Base-by-base conservation (phyloP, 2,113 vertebrate species). In the Aythya baeri region DNA sequence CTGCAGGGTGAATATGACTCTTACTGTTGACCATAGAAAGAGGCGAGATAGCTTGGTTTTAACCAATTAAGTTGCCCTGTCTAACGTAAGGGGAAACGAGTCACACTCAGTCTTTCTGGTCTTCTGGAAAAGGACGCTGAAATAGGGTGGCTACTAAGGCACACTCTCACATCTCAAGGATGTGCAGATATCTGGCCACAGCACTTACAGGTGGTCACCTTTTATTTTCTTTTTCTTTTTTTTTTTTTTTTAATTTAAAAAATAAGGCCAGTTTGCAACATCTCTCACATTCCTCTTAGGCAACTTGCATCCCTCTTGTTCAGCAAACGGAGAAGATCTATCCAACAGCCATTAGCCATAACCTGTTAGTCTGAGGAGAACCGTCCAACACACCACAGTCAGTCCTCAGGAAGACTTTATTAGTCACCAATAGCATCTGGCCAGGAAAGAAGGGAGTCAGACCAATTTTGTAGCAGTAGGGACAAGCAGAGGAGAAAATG, bases 271-370 rank as follows among this genome's bases (percentile, higher is more conserved):
- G 15, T 62, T 84, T 78, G n/a, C 23, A 94, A 61, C 25, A 27
- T 36, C 17, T 67, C 9, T 73, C 32, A 50, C 34, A 58, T 54
- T 70, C 44, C 10, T 79, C 4, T 68, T 41, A 74, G 7, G 44
- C 11, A 41, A 15, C 26, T 84, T 88, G 49, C 7, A 38, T 25
- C 5, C 9, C 2, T 66, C 36, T 83, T 43, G 15, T 34, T 21
- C 22, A 58, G 58, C 62, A 81, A 76, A 34, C 5, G 46, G 43
- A 52, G 43, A 21, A 1, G 1, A 18, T 7, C 2, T 3, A 10
- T 32, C 65, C 27, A 13, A 78, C 0, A 0, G 13, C 41, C 41
- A 13, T 62, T 79, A 38, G 29, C 32, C 32, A 14, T 13, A 59
- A 22, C 12, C 31, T 65, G 0, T 68, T 68, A 11, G 8, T 50